Base-by-base conservation (phyloP, 2,888 invertebrate species). In the Ophion ventricosus region DNA sequence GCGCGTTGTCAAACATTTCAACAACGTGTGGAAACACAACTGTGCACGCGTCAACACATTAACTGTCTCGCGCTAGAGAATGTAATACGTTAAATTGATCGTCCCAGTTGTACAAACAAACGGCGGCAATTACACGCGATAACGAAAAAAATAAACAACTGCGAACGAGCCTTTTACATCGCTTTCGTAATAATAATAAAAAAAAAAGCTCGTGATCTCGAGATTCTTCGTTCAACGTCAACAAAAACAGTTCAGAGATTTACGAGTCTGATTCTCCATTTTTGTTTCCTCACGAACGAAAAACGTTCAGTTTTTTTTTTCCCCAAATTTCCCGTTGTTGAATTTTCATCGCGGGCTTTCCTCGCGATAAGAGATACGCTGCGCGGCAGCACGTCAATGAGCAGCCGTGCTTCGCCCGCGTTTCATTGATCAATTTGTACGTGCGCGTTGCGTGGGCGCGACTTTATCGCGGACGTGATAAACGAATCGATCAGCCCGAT, bases 81-180 rank as follows among this genome's bases (percentile, higher is more conserved):
- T 26, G 57, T 72, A 73, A 77, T 80, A 77, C 17, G 73, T 59
- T 63, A 76, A 73, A 80, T 80, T 76, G 70, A 56, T 49, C 40
- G 26, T 43, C 14, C 26, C 76, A 72, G 49, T 66, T 77, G 80
- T 26, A 77, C 25, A 73, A 83, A 73, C 25, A 10, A 26, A 69
- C 69, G 54, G 26, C 26, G 26, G 11, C n/a, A 17, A n/a, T 25
- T 14, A 23, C 54, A n/a, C 10, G 54, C 20, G 20, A 23, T 20
- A 57, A 23, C 23, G 17, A n/a, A 17, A 23, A 20, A 23, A 23
- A 57, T 10, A 57, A 57, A 23, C 11, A 57, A 57, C 0, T 2
- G 14, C 49, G 10, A 20, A 10, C 10, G 23, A 57, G 1, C 1
- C n/a, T 7, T 20, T 57, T 57, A 4, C 23, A 10, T 57, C 20